Evolutionary conservation across 37 sponge, comb jelly and placozoan genomes (phyloP).

Genomic region (Cladorhizidae sp.): DNA sequence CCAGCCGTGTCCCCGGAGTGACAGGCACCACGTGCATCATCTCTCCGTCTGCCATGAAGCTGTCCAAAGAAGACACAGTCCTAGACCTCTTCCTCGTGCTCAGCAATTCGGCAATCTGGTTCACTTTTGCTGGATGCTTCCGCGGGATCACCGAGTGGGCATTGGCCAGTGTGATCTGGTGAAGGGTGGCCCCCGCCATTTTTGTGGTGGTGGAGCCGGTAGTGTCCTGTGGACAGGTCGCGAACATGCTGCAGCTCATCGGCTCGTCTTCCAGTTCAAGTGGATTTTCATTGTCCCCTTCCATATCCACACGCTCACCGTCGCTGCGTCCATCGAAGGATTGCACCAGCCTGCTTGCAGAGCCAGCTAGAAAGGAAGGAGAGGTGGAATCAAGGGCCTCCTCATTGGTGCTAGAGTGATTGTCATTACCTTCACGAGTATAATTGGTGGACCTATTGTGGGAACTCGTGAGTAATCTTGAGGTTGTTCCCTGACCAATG

Average conservation of each 20-base stretch:
- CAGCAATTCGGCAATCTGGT: slow-evolving; percentile 1
- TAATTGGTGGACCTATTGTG: too few species aligned
- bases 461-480: too few species aligned
- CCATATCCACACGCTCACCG: too few species aligned
- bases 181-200: too few species aligned
- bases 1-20: slow-evolving; percentile 15
- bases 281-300: too few species aligned
- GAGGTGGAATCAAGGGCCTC: not conserved
- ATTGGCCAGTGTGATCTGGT: too few species aligned
- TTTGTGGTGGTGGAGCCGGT: too few species aligned
- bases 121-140: not conserved
- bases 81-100: not conserved
- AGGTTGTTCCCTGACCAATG: not conserved
- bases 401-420: too few species aligned
- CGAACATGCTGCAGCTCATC: slow-evolving; percentile 8
- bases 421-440: too few species aligned
- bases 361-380: not conserved
- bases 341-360: not conserved
- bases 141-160: too few species aligned
- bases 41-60: not conserved
- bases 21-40: not conserved
- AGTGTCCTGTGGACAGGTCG: not conserved
- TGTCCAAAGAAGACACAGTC: not conserved
- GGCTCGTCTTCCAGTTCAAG: not conserved
- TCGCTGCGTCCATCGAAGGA: too few species aligned